Base-by-base conservation (phyloP, 2,888 invertebrate species). In the Stegana nigrithorax region DNA sequence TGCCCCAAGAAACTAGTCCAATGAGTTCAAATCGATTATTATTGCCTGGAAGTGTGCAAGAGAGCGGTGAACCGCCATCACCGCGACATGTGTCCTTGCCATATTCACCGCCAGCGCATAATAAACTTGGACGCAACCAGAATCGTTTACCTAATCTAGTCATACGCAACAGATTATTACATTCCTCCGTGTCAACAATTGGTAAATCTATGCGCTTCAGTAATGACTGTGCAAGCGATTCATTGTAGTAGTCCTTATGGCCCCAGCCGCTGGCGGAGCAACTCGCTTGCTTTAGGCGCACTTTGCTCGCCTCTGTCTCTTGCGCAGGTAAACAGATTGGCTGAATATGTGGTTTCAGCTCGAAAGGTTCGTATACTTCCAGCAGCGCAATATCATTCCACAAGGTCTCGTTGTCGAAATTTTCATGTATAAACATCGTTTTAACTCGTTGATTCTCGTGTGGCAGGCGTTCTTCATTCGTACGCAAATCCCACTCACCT, bases 401-500 rank as follows among this genome's bases (percentile, higher is more conserved):
- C 5, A 92, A 85, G 29, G 90, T 90, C 0, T 89, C 91, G 0
- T 86, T 78, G 64, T 88, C 85, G 84, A 89, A 93, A 0, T 87
- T 86, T 83, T 86, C 71, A 64, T 83, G 83, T 0, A 70, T 65
- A 32, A 71, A 57, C 17, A 82, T 36, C 12, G 64, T 60, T 0
- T 79, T 76, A 0, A 92, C 90, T 1, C 87, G 85, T 0, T 91
- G 86, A 72, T 93, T 92, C 76, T 93, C 92, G 79, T 91, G 90
- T 0, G 90, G 89, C 62, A 87, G 89, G 0, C 90, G 87, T 75
- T 93, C 93, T 36, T 88, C 88, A 10, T 87, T 89, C 0, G 89
- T 90, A 79, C 91, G 91, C 0, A 92, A 90, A 82, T 94, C 93
- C 92, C 93, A 94, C 81, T 93, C 93, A 0, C 93, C 93, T 0